A percentile compares a stretch with the other conserved stretches of the same genome.
phyloP scores from a whole-genome alignment of 1,140 invertebrate species.

The Stegodyphus dumicola region DNA sequence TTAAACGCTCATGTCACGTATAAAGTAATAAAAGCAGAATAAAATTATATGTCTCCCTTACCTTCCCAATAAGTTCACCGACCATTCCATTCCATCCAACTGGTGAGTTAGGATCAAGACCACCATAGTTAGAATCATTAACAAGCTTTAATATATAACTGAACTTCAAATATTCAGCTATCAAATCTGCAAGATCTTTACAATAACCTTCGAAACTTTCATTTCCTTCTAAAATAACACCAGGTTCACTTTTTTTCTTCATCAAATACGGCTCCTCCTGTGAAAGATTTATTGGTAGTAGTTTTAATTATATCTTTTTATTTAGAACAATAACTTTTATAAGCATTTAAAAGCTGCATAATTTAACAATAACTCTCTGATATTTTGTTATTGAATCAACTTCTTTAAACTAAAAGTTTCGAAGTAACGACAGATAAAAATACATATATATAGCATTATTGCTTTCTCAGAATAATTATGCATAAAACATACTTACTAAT shows the following conservation, averaged over 20 bases:
- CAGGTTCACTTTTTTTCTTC: conserved; percentile 75
- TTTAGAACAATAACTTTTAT: too few relatives aligned
- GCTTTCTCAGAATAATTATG: too few relatives aligned
- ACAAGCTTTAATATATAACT: conserved; percentile 75
- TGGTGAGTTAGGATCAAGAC: conserved; percentile 79
- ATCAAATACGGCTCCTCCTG: conserved; percentile 89
- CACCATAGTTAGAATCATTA: conserved; percentile 86
- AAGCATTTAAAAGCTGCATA: too few relatives aligned
- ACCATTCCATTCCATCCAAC: conserved; percentile 97
- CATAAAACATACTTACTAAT: conserved; percentile 76
- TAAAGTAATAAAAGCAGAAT: background rate
- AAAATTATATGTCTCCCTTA: conserved; percentile 69
- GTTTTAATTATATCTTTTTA: too few relatives aligned
- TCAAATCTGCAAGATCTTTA: conserved; percentile 88
- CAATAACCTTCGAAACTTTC: conserved; percentile 92
- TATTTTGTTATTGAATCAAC: too few relatives aligned
- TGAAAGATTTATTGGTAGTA: conserved; percentile 55
- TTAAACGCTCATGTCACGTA: too few relatives aligned
- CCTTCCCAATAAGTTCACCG: conserved; percentile 92
- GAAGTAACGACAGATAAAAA: too few relatives aligned
- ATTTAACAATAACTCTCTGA: too few relatives aligned
- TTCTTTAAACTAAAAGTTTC: too few relatives aligned
- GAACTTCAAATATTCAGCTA: conserved; percentile 83
- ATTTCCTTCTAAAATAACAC: conserved; percentile 80
- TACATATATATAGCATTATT: too few relatives aligned